phyloP scores from a whole-genome alignment of 2,113 vertebrate genomes.

The Varanus salvator region DNA sequence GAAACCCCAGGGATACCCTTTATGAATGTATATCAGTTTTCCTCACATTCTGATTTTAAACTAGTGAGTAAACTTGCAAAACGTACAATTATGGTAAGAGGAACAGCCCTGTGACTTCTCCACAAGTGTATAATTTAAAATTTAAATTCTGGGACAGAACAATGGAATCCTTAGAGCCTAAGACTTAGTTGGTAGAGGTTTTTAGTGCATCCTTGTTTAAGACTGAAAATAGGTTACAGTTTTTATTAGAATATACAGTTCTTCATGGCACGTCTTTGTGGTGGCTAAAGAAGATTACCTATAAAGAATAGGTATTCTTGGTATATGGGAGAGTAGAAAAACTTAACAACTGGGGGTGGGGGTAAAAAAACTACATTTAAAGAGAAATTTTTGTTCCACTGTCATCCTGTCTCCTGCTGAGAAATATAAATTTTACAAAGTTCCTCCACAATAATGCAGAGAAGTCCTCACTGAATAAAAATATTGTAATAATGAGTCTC shows the following conservation, averaged over 20 bases:
- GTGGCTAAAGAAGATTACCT: background rate
- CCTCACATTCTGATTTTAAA: background rate
- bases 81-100: background rate
- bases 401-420: background rate
- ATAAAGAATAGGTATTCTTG: slow-evolving; percentile 1
- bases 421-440: slow-evolving; percentile 12
- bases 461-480: slow-evolving; percentile 19
- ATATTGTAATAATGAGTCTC: background rate
- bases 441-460: background rate
- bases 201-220: background rate
- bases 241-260: background rate
- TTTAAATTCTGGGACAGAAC: background rate
- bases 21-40: background rate
- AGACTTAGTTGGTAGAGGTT: background rate
- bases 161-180: background rate
- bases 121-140: background rate
- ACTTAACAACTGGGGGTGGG: background rate
- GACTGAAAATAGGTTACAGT: background rate
- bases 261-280: background rate
- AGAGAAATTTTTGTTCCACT: background rate
- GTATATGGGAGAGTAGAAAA: background rate
- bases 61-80: background rate
- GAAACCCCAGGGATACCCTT: background rate
- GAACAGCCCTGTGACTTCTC: background rate
- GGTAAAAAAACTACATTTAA: background rate